A percentile compares a stretch with the other conserved stretches of the same genome.
Evolutionary conservation across 1,140 invertebrate genomes (phyloP).

Genomic region (Pteromalus puparum): DNA sequence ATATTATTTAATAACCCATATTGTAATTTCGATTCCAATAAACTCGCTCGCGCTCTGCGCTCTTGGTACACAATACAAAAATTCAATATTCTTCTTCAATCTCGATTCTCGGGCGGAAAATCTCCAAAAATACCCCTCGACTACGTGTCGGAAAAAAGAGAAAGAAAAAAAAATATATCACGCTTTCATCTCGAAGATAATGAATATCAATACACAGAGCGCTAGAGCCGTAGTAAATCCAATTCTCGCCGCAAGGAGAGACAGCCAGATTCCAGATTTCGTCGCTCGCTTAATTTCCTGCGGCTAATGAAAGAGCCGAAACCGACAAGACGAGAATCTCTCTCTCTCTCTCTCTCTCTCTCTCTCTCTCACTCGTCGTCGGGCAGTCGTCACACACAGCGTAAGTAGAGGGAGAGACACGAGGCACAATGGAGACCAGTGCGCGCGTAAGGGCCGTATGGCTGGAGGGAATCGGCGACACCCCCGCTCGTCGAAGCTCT

Average conservation of each 20-base stretch:
- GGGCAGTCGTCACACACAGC: neutral
- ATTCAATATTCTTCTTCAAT: neutral
- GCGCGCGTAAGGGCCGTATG: neutral
- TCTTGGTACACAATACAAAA: neutral
- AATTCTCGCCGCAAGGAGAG: neutral
- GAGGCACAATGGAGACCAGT: conserved; percentile 4
- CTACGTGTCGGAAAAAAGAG: neutral
- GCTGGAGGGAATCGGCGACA: conserved; percentile 2
- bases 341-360: neutral
- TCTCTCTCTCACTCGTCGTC: neutral
- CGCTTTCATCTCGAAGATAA: neutral
- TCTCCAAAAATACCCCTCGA: neutral
- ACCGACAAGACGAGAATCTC: conserved; percentile 31
- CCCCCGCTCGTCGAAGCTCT: conserved; percentile 8
- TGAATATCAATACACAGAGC: conserved; percentile 10
- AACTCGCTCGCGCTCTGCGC: neutral
- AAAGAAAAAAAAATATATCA: neutral
- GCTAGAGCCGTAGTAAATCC: neutral
- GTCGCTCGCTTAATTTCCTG: conserved; percentile 46
- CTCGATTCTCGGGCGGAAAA: neutral
- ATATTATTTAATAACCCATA: neutral
- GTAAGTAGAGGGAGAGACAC: neutral
- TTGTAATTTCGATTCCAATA: neutral
- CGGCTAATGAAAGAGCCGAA: conserved; percentile 47
- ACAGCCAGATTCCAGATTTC: conserved; percentile 19